These are phyloP conservation scores for Stichodactyla helianthus DNA, from an alignment of 64 coral and sea anemone species.

Conservation along the genomic window DNA sequence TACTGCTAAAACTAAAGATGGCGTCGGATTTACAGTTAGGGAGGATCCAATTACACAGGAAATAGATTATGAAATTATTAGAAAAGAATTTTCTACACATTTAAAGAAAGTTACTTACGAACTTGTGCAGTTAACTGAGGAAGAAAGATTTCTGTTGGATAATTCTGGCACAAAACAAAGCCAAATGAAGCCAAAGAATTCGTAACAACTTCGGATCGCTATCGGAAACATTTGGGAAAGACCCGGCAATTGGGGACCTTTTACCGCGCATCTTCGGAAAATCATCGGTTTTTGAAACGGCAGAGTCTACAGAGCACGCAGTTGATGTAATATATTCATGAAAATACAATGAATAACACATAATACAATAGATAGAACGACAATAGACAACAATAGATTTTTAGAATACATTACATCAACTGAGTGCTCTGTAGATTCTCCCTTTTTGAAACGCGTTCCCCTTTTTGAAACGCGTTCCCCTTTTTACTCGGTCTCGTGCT, in stretches of 20 bases:
- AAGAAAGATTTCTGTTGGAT: background rate
- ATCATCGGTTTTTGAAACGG: background rate
- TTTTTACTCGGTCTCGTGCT: no score
- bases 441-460: no score
- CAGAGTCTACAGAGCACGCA: background rate
- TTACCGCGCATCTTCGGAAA: background rate
- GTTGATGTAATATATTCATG: background rate
- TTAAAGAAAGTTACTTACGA: background rate
- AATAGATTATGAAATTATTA: background rate
- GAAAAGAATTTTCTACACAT: conserved; percentile 5
- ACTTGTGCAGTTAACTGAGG: background rate
- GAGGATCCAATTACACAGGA: background rate
- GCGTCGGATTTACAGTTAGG: background rate
- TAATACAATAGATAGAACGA: no score
- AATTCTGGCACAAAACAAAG: background rate
- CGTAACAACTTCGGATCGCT: background rate
- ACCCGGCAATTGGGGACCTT: no score
- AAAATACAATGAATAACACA: no score
- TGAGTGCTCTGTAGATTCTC: no score
- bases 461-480: no score
- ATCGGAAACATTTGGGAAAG: no score
- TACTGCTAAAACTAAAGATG: background rate
- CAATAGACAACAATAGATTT: no score
- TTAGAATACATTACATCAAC: no score
- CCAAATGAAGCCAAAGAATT: background rate